phyloP scores from a whole-genome alignment of 2,888 invertebrate species.

The Plemyria rubiginata region DNA sequence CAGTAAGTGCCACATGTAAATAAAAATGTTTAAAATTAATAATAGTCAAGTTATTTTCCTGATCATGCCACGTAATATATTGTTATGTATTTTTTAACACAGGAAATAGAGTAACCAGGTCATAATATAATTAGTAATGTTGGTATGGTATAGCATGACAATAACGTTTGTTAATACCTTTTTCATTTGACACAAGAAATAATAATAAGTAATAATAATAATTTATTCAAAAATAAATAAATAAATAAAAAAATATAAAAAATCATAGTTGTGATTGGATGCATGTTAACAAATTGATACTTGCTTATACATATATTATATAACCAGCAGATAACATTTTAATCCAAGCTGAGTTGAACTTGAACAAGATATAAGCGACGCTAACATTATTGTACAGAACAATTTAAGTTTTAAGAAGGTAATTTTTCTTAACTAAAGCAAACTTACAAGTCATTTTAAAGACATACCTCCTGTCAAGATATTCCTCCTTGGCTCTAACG shows the following conservation, averaged over 20 bases:
- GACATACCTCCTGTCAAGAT: slow-evolving; percentile 72
- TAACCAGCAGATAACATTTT: too few species aligned
- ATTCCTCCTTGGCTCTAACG: slow-evolving; percentile 69
- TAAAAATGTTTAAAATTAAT: too few species aligned
- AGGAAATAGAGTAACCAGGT: neutral
- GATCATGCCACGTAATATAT: neutral
- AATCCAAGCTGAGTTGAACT: neutral
- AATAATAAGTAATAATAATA: too few species aligned
- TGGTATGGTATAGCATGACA: neutral
- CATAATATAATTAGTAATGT: neutral
- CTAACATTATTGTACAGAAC: too few species aligned
- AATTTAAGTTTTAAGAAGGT: neutral
- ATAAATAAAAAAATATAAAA: too few species aligned
- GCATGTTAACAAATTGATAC: too few species aligned
- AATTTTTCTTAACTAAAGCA: neutral
- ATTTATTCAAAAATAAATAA: too few species aligned
- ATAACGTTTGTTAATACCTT: neutral
- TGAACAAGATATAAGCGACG: too few species aligned
- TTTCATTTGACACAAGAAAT: neutral
- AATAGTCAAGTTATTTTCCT: neutral
- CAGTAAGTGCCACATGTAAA: too few species aligned
- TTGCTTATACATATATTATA: too few species aligned
- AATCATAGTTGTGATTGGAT: too few species aligned
- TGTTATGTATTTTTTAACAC: neutral
- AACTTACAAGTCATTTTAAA: neutral